These are phyloP conservation scores for Schizothorax lantsangensis DNA, from an alignment of 2,797 vertebrate genomes.

Conservation along the genomic window DNA sequence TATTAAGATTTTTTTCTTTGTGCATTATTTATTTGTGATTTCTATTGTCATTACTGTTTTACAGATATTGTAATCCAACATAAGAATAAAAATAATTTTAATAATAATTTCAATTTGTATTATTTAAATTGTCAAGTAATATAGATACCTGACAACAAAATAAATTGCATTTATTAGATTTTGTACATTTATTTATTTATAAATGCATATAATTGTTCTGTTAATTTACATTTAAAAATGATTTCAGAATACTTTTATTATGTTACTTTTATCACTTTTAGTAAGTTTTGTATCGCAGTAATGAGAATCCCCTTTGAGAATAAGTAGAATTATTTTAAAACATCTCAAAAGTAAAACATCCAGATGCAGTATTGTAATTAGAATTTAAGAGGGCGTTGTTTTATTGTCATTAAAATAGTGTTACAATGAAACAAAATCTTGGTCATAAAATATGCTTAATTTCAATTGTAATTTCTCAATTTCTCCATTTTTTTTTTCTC, in stretches of 20 bases:
- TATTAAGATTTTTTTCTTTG: background rate
- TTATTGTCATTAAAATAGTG: background rate
- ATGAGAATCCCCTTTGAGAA: background rate
- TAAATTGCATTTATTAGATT: background rate
- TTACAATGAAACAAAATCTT: slow-evolving; percentile 11
- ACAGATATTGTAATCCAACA: background rate
- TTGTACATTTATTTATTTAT: background rate
- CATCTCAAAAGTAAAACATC: background rate
- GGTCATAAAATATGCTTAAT: slow-evolving; percentile 36
- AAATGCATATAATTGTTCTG: background rate
- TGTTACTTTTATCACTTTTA: background rate
- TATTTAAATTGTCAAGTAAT: background rate
- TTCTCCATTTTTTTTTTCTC: slow-evolving; percentile 22
- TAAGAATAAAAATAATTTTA: background rate
- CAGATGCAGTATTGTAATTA: background rate
- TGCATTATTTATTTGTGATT: background rate
- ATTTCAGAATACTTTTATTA: background rate
- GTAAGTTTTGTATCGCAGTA: background rate
- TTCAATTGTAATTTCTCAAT: slow-evolving; percentile 14
- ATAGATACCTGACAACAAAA: background rate
- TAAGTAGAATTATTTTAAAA: background rate
- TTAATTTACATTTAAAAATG: background rate
- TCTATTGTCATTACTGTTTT: background rate
- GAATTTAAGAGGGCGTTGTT: background rate
- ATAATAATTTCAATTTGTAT: no score